phyloP scores from a whole-genome alignment of 2,797 vertebrate genomes.

The Danio aesculapii region DNA sequence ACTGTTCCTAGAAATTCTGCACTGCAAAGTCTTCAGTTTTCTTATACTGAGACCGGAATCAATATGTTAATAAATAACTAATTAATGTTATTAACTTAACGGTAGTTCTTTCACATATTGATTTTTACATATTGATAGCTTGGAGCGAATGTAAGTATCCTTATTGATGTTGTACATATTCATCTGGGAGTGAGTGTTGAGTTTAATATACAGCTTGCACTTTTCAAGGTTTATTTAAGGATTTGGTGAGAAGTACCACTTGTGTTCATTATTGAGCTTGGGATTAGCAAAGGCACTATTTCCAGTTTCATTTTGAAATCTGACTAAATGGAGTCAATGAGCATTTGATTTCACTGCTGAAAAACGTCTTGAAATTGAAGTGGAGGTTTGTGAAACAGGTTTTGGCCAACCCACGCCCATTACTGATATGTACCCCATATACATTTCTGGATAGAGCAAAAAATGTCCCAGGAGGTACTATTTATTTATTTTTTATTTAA shows the following conservation, averaged over 20 bases:
- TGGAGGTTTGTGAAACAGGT: too few species aligned
- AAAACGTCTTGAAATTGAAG: too few species aligned
- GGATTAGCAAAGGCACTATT: too few species aligned
- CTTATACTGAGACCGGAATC: background rate
- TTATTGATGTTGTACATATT: slow-evolving; percentile 6
- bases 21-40: background rate
- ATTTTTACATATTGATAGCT: slow-evolving; percentile 6
- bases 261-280: background rate
- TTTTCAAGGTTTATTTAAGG: background rate
- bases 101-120: slow-evolving; percentile 5
- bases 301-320: too few species aligned
- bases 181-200: background rate
- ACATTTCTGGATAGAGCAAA: too few species aligned
- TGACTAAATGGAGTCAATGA: too few species aligned
- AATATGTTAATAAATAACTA: background rate
- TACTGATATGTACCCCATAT: too few species aligned
- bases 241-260: background rate
- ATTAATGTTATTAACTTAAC: slow-evolving; percentile 4
- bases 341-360: too few species aligned
- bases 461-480: too few species aligned
- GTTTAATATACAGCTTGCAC: background rate
- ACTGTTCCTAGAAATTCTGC: background rate
- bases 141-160: background rate
- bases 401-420: too few species aligned
- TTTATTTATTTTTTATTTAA: too few species aligned